A percentile compares a stretch with the other conserved stretches of the same genome.
These are phyloP conservation scores for Stenotaenia linearis DNA, from an alignment of 2,888 invertebrate genomes.

Conservation along the genomic window DNA sequence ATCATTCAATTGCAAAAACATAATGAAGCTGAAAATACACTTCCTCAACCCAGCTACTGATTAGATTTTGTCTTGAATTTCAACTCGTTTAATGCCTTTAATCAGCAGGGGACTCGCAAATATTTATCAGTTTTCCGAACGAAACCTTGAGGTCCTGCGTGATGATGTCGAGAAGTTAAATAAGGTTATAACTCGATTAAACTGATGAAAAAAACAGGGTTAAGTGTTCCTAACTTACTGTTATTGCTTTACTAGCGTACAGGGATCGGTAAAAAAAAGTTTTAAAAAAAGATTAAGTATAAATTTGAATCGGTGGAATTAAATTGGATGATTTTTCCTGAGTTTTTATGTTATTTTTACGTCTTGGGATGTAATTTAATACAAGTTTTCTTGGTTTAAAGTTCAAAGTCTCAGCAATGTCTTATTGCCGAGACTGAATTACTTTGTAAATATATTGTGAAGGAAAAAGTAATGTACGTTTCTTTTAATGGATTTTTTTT, in stretches of 20 bases:
- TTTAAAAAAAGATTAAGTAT: not conserved
- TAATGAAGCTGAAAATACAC: not conserved
- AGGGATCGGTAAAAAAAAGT: not conserved
- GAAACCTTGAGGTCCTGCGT: not conserved
- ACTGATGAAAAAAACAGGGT: not conserved
- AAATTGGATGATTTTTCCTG: not conserved
- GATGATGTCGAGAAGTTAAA: not conserved
- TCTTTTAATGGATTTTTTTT: not conserved
- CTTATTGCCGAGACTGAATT: not conserved
- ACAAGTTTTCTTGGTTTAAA: not conserved
- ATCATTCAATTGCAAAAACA: not conserved
- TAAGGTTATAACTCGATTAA: not conserved
- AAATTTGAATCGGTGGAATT: not conserved
- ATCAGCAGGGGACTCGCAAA: not conserved
- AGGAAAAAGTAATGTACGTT: not conserved
- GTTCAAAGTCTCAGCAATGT: not conserved
- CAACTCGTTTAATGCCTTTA: not conserved
- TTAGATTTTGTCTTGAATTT: not conserved
- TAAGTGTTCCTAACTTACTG: not conserved
- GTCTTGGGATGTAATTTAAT: not conserved
- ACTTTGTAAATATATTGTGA: not conserved
- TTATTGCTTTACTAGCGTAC: not conserved
- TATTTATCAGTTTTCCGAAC: not conserved
- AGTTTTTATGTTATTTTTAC: not conserved
- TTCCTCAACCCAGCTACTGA: not conserved